Evolutionary conservation across 2,113 vertebrate genomes (phyloP), one percentile per base, ranked within the genome.

Genomic region (Solenodon paradoxus): DNA sequence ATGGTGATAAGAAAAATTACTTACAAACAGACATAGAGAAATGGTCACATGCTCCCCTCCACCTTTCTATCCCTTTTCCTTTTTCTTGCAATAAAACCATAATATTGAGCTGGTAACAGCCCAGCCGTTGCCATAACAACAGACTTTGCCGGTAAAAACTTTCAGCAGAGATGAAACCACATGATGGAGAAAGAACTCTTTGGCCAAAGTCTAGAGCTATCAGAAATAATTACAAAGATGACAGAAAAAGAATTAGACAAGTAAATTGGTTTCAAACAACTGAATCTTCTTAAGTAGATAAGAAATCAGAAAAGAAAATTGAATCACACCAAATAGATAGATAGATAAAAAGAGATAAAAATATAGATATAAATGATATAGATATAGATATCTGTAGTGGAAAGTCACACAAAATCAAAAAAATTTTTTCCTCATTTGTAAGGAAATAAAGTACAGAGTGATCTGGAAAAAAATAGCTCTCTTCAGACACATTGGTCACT

Each of bases 261-360:
- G 94, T 92, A 97, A 97, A 97, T 94, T 96, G 95, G 90, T 95
- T 97, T 92, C 95, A 72, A 95, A 87, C 71, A 90, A 96, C 42
- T 49, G 84, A 84, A 96, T 95, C 96, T 91, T 94, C 91, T 93
- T 90, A 91, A 72, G 84, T 88, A 97, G 97, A 96, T 97, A 97
- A 94, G 96, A 75, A 96, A 96, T 94, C 66, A 35, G 90, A 79
- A 83, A 92, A 95, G 88, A 96, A 94, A 95, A 51, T 66, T 64
- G 63, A 93, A 92, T 96, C 85, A 66, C 40, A 91, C 66, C 84
- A 92, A 91, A 92, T n/a, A 92, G n/a, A n/a, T n/a, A n/a, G n/a
- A n/a, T n/a, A n/a, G n/a, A n/a, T n/a, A n/a, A n/a, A n/a, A n/a
- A n/a, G n/a, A n/a, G n/a, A n/a, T n/a, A n/a, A n/a, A n/a, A n/a